A percentile compares a stretch with the other conserved stretches of the same genome.
phyloP scores from a whole-genome alignment of 2,797 vertebrate species.

The Delichon dasypus region DNA sequence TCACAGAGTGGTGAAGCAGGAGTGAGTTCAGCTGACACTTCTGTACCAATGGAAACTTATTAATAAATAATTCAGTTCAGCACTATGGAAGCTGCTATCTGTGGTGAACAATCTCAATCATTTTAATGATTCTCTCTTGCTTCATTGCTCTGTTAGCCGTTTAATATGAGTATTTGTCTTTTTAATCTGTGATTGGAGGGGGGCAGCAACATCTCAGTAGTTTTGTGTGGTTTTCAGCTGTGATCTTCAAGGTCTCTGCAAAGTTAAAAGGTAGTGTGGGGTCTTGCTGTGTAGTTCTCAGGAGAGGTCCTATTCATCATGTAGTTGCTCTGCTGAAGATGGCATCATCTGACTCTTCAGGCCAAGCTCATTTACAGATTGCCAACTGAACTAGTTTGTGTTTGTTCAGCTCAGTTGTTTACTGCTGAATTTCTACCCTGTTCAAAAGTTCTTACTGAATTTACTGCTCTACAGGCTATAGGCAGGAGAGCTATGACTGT shows the following conservation, averaged over 20 bases:
- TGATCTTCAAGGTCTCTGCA: not conserved
- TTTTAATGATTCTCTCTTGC: not conserved
- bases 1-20: not conserved
- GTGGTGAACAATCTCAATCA: not conserved
- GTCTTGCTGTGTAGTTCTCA: not conserved
- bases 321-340: not conserved
- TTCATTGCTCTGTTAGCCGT: not conserved
- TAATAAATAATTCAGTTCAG: not conserved
- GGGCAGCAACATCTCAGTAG: not conserved
- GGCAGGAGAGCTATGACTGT: not conserved
- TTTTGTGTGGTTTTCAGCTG: not conserved
- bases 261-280: not conserved
- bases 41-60: constrained; percentile 1
- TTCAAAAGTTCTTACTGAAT: not conserved
- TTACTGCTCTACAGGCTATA: not conserved
- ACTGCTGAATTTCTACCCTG: not conserved
- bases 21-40: not conserved
- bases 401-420: not conserved
- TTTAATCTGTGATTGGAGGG: not conserved
- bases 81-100: not conserved
- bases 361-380: not conserved
- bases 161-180: not conserved
- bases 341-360: not conserved
- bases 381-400: not conserved
- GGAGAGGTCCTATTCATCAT: not conserved